Conservation (phyloP, 1,140 invertebrate genomes). For the Diachasmimorpha longicaudata region DNA sequence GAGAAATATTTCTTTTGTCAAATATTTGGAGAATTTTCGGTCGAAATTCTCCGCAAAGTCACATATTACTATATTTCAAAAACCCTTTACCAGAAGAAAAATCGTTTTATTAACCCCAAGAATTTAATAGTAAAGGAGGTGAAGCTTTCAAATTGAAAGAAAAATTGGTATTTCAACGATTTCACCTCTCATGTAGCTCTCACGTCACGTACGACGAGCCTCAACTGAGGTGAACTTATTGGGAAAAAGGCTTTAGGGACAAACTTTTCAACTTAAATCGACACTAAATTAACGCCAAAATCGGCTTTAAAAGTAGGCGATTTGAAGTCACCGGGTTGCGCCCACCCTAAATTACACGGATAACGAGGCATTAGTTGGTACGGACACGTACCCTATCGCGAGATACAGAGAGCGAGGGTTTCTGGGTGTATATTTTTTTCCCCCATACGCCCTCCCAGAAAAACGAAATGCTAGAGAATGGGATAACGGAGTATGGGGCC, state of each 20-base stretch:
- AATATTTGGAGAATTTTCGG: no score
- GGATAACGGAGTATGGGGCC: conserved; percentile 9
- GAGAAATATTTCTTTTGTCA: no score
- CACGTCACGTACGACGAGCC: conserved; percentile 16
- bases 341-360: conserved; percentile 18
- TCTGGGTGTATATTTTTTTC: neutral
- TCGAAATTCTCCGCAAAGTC: no score
- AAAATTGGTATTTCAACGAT: neutral
- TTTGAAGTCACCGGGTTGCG: conserved; percentile 15
- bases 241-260: conserved; percentile 12
- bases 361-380: conserved; percentile 31
- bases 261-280: conserved; percentile 24
- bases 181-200: neutral
- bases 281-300: conserved; percentile 23
- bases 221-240: neutral
- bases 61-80: neutral
- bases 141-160: neutral
- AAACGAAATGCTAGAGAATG: neutral
- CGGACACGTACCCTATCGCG: conserved; percentile 24
- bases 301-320: conserved; percentile 21
- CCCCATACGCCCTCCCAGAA: neutral
- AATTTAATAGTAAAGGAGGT: neutral
- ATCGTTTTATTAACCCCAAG: neutral
- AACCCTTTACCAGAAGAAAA: neutral
- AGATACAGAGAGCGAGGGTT: conserved; percentile 23